A percentile compares a stretch with the other conserved stretches of the same genome.
Evolutionary conservation across 2,113 vertebrate genomes (phyloP).

Genomic region (Ptychochromis oligacanthus): DNA sequence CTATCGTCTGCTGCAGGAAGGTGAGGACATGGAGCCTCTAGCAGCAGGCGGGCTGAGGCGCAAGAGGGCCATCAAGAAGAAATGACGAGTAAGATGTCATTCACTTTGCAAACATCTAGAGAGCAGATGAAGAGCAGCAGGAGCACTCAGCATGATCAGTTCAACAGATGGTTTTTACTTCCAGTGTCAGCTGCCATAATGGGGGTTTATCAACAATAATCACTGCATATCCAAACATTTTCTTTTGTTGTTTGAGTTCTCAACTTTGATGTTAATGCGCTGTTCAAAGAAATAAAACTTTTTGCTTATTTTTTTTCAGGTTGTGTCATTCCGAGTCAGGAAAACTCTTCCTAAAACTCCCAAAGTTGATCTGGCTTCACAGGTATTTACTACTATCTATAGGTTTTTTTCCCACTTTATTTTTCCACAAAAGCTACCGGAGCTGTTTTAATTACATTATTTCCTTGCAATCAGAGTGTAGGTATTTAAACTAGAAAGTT

Average conservation of each 20-base stretch:
- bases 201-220: not conserved
- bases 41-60: conserved; percentile 39
- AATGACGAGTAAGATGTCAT: conserved; percentile 56
- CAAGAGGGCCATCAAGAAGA: conserved; percentile 66
- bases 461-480: too few species aligned
- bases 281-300: not conserved
- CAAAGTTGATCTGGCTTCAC: not conserved
- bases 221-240: fast-evolving
- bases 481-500: fast-evolving
- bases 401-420: too few species aligned
- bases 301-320: conserved; percentile 42
- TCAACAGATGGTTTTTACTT: not conserved
- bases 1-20: conserved; percentile 42
- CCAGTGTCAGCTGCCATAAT: not conserved
- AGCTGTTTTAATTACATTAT: too few species aligned
- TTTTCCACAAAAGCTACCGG: too few species aligned
- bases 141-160: not conserved
- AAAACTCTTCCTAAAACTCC: conserved; percentile 62
- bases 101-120: not conserved
- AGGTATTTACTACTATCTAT: conserved; percentile 38
- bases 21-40: conserved; percentile 23
- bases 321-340: conserved; percentile 75
- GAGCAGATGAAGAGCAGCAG: not conserved
- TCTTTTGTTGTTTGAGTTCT: not conserved
- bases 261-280: not conserved